Evolutionary conservation across 64 coral and sea anemone genomes (phyloP).

Genomic region (Cladopsammia gracilis): DNA sequence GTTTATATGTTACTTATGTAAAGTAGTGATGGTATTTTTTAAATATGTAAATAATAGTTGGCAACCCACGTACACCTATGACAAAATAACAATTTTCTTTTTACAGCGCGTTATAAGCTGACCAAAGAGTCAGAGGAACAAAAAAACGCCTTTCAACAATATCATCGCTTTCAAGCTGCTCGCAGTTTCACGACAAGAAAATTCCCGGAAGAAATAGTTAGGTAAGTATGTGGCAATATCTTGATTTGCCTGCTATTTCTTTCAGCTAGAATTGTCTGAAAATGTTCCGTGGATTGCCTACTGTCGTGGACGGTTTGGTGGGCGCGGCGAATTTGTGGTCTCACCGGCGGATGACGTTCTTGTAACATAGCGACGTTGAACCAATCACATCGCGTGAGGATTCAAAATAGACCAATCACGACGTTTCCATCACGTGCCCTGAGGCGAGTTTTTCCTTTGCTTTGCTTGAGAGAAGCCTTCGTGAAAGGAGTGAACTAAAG

Average conservation of each 20-base stretch:
- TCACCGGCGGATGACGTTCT: conserved; percentile 80
- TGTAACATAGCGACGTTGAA: conserved; percentile 94
- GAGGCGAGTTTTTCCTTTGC: conserved; percentile 79
- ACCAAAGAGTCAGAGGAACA: too few relatives aligned
- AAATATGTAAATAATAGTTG: conserved; percentile 11
- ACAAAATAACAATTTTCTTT: not conserved
- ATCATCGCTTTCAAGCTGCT: too few relatives aligned
- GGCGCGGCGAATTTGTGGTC: conserved; percentile 62
- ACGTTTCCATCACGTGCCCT: conserved; percentile 83
- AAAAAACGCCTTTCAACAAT: too few relatives aligned
- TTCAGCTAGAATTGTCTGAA: too few relatives aligned
- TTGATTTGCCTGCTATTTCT: too few relatives aligned
- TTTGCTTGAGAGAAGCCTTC: conserved; percentile 87
- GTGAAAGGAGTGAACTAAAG: conserved; percentile 27
- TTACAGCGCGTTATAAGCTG: too few relatives aligned
- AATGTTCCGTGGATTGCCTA: too few relatives aligned
- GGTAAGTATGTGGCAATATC: too few relatives aligned
- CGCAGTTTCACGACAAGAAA: too few relatives aligned
- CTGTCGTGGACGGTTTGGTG: not conserved
- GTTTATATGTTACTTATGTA: not conserved
- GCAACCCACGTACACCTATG: not conserved
- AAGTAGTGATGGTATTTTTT: not conserved
- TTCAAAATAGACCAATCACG: conserved; percentile 97
- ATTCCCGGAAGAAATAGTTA: too few relatives aligned
- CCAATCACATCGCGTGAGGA: conserved; percentile 81